These are phyloP conservation scores for Thunnus thynnus DNA, from an alignment of 2,113 vertebrate genomes.

Conservation along the genomic window DNA sequence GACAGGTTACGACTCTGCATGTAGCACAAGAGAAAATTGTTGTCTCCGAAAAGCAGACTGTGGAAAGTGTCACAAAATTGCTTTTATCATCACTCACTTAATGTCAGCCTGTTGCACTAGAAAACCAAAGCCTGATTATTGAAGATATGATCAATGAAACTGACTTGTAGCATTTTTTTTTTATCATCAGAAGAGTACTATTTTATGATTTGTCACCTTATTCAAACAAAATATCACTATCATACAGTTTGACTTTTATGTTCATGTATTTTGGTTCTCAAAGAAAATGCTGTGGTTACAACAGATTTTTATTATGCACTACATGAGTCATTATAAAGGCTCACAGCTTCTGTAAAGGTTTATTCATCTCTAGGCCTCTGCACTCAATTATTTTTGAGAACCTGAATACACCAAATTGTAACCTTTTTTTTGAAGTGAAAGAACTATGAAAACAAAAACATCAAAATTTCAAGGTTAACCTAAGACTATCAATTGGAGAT, in stretches of 20 bases:
- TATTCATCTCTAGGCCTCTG: not conserved
- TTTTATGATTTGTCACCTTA: not conserved
- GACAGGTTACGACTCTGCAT: conserved; percentile 51
- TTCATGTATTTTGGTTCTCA: not conserved
- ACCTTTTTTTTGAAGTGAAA: conserved; percentile 2
- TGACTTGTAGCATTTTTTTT: too few species aligned
- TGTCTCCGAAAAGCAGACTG: conserved; percentile 18
- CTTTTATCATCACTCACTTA: conserved; percentile 47
- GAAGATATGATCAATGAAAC: not conserved
- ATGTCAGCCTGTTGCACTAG: not conserved
- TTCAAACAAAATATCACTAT: not conserved
- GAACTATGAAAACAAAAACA: not conserved
- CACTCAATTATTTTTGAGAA: not conserved
- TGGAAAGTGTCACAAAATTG: conserved; percentile 36
- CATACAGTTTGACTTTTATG: not conserved
- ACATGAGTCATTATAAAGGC: not conserved
- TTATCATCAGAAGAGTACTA: too few species aligned
- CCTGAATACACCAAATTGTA: not conserved
- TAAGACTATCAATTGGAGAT: not conserved
- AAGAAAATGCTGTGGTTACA: not conserved
- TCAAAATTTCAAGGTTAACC: not conserved
- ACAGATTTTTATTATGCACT: not conserved
- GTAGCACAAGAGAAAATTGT: conserved; percentile 37
- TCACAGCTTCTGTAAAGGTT: not conserved
- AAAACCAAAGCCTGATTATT: not conserved